Evolutionary conservation across 2,888 invertebrate species (phyloP), one percentile per base, ranked within the genome.

Genomic region (Sphaerophoria taeniata): DNA sequence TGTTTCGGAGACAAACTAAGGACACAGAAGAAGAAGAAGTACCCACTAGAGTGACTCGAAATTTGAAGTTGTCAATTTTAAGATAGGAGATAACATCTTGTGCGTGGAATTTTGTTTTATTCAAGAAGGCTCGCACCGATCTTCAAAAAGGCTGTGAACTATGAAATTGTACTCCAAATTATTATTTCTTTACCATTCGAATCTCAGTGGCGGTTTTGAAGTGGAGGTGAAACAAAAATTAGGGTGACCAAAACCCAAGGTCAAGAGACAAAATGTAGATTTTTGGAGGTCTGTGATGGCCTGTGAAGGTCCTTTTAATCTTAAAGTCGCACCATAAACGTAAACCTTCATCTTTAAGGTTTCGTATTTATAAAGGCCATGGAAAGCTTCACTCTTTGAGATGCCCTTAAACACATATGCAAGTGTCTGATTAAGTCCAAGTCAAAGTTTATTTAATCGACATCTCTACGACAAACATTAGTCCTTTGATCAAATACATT

Each of bases 1-100:
- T 33, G 31, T 7, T 61, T 4, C 9, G n/a, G 24, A 61, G 74
- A 65, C 33, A 78, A 67, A 60, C 75, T 71, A 60, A 58, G 34
- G 34, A 43, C 60, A 39, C 16, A 33, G 53, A 43, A 74, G 67
- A 49, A 45, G 56, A 31, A 49, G n/a, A n/a, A n/a, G n/a, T n/a
- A n/a, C n/a, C n/a, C n/a, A n/a, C n/a, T n/a, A n/a, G n/a, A 6
- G 69, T 58, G 12, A 65, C 39, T 39, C 75, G 45, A 36, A 45
- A 69, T 43, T 36, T 69, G 61, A 39, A 67, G 51, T 67, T 67
- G 67, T 53, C 63, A 63, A 36, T 65, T 34, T 16, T 49, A 36
- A 36, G 14, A 6, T 65, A 51, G 51, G 24, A 53, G 67, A 53
- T 67, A 53, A 39, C 16, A 63, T 34, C 12, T 63, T 12, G 47